phyloP scores from a whole-genome alignment of 1,140 invertebrate genomes.

The Cardiocondyla obscurior region DNA sequence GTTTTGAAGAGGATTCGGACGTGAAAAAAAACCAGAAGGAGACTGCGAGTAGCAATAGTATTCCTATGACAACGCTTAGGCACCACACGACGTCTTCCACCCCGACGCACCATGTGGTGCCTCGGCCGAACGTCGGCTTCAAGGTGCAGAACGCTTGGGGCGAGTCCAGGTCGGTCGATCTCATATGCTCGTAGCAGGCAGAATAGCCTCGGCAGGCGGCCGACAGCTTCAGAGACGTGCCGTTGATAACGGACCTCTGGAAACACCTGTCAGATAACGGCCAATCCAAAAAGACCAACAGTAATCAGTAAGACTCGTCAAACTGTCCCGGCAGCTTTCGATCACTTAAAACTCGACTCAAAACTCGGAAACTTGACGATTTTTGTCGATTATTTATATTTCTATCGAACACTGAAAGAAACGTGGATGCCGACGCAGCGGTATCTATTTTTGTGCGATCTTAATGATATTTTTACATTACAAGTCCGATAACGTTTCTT shows the following conservation, averaged over 20 bases:
- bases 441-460: slow-evolving; percentile 19
- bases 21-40: slow-evolving; percentile 66
- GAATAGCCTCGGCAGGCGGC: slow-evolving; percentile 74
- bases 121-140: slow-evolving; percentile 71
- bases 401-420: slow-evolving; percentile 22
- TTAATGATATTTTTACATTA: slow-evolving; percentile 1
- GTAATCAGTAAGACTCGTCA: background rate
- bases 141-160: slow-evolving; percentile 78
- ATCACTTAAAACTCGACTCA: background rate
- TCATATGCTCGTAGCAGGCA: slow-evolving; percentile 79
- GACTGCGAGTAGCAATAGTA: slow-evolving; percentile 54
- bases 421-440: background rate
- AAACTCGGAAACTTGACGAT: background rate
- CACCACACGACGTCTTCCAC: slow-evolving; percentile 64
- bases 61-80: slow-evolving; percentile 77
- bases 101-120: slow-evolving; percentile 74
- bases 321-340: background rate
- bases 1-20: slow-evolving; percentile 76
- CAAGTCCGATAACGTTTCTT: background rate
- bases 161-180: slow-evolving; percentile 74
- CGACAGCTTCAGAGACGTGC: slow-evolving; percentile 78
- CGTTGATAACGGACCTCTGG: slow-evolving; percentile 79
- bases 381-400: slow-evolving; percentile 3
- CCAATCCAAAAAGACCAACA: slow-evolving; percentile 60
- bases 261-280: slow-evolving; percentile 75